Conservation (phyloP, 2,797 vertebrate genomes). For the Acanthiza pusilla region DNA sequence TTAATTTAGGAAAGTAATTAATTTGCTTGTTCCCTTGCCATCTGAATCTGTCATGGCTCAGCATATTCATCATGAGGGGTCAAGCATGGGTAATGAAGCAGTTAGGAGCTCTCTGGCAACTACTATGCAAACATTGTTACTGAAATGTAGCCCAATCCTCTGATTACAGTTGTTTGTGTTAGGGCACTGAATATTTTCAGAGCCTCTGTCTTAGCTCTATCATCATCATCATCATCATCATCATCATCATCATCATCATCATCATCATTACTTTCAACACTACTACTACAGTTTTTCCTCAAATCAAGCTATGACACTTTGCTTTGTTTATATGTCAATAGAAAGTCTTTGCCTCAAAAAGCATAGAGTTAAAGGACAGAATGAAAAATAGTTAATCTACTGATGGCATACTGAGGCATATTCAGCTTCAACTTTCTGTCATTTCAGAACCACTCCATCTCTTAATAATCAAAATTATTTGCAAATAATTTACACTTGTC, state of each 20-base stretch:
- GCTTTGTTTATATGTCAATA: background rate
- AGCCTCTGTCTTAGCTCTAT: background rate
- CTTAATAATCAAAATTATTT: background rate
- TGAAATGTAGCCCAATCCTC: background rate
- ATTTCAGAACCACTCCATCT: background rate
- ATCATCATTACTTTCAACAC: background rate
- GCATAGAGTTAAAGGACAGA: background rate
- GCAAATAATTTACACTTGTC: background rate
- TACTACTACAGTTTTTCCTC: background rate
- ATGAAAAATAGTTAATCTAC: background rate
- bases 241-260: background rate
- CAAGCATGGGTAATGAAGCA: constrained; percentile 46
- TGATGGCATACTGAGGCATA: background rate
- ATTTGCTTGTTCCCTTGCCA: constrained; percentile 45
- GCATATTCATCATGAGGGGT: constrained; percentile 17
- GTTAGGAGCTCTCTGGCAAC: background rate
- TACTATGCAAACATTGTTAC: background rate
- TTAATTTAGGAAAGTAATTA: constrained; percentile 35
- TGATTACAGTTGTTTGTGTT: background rate
- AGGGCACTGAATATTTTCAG: background rate
- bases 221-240: background rate
- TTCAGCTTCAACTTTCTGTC: background rate
- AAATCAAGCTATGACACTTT: background rate
- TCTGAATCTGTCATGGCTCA: constrained; percentile 6
- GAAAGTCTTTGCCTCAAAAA: background rate